phyloP scores from a whole-genome alignment of 2,888 invertebrate genomes.

The Nysson spinosus region DNA sequence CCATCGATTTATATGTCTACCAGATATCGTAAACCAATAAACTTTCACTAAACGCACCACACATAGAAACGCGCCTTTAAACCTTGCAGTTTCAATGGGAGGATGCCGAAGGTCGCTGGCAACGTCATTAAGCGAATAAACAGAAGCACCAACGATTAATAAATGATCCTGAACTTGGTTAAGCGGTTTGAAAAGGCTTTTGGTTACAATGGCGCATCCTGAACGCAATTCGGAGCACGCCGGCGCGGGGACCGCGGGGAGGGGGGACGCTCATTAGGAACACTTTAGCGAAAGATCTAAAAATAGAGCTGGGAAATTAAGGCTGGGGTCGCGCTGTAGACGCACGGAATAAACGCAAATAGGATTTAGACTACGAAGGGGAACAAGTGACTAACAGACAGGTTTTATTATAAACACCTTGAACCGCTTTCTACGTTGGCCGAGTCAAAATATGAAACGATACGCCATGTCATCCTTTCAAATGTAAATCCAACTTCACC shows the following conservation, averaged over 20 bases:
- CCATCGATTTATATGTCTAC: no score
- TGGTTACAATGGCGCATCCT: constrained; percentile 43
- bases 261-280: constrained; percentile 64
- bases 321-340: constrained; percentile 53
- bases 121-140: background rate
- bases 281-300: constrained; percentile 68
- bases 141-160: constrained; percentile 6
- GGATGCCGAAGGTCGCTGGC: background rate
- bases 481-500: background rate
- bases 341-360: constrained; percentile 46
- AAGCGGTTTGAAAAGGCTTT: constrained; percentile 33
- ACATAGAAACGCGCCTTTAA: no score
- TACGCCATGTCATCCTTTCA: background rate
- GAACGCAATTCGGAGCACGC: constrained; percentile 8
- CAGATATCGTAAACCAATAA: no score
- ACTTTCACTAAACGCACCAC: no score
- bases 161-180: constrained; percentile 27
- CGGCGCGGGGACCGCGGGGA: constrained; percentile 29
- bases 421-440: constrained; percentile 15
- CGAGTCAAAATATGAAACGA: background rate
- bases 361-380: constrained; percentile 46
- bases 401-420: constrained; percentile 40
- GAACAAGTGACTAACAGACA: constrained; percentile 24
- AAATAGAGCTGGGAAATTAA: constrained; percentile 63
- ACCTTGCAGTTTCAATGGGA: background rate